phyloP scores from a whole-genome alignment of 2,113 vertebrate genomes.

The Clarias magur region DNA sequence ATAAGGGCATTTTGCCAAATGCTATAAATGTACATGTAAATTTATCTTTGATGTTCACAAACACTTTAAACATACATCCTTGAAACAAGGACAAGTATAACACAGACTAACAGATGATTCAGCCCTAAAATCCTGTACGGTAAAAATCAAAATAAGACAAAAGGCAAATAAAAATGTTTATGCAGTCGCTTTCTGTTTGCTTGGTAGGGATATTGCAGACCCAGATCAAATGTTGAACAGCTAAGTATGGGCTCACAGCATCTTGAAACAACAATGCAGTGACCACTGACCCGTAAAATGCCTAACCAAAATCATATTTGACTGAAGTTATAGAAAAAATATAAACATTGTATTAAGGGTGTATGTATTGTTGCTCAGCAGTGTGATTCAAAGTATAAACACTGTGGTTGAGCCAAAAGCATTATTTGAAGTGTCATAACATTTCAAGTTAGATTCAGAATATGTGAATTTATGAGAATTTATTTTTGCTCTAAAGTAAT shows the following conservation, averaged over 20 bases:
- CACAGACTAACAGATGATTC: neutral
- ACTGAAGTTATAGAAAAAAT: neutral
- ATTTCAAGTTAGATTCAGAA: neutral
- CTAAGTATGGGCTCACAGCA: neutral
- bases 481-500: neutral
- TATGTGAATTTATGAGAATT: neutral
- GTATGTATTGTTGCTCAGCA: neutral
- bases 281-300: neutral
- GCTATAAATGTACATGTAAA: too few species aligned
- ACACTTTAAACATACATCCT: neutral
- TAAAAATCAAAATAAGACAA: neutral
- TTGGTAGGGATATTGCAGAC: neutral
- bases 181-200: neutral
- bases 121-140: neutral
- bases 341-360: neutral
- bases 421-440: neutral
- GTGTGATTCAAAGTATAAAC: neutral
- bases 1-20: too few species aligned
- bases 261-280: neutral
- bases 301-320: neutral
- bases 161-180: neutral
- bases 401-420: neutral
- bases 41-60: neutral
- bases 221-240: neutral
- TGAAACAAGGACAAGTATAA: neutral